Evolutionary conservation across 1,140 invertebrate genomes (phyloP), one percentile per base, ranked within the genome.

Genomic region (Macrotrachela quadricornifera): DNA sequence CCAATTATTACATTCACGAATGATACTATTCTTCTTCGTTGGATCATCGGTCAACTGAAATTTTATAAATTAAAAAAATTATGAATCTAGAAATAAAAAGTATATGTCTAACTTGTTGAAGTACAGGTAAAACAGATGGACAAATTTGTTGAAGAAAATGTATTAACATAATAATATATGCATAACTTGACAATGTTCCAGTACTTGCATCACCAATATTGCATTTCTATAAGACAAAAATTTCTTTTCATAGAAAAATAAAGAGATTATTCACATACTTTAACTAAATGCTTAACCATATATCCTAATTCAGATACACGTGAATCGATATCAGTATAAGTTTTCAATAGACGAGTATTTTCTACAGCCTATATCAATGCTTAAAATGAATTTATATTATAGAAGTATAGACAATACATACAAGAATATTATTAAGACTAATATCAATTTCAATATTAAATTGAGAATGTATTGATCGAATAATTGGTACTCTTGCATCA

Each of bases 141-240:
- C 66, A 57, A 46, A 69, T 67, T 58, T 75, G 73, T 62, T 78
- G 77, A 14, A 78, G 64, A 61, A 73, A 79, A 59, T 77, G 73
- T 16, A 78, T 63, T 46, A 76, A 62, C 74, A 79, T 76, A 15
- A 78, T 60, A 49, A 74, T 73, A 60, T 76, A 78, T n/a, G 75
- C 75, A 61, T 79, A 79, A 1, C 76, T 78, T 14, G 77, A 77
- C 12, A 79, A 62, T 60, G 75, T 77, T 14, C 77, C 77, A 51
- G 71, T 60, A 0, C 76, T 76, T 0, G 77, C 77, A 70, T 79
- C 77, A 50, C 76, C 71, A 55, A 79, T 76, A 53, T 75, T 73
- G 67, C 76, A 78, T 10, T 63, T 51, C 71, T 72, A 44, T 78
- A 67, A 6, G 78, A 76, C 16, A 59, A 59, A 41, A 13, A 58